Conservation (phyloP, 1,140 invertebrate species). For the Megalopta genalis region DNA sequence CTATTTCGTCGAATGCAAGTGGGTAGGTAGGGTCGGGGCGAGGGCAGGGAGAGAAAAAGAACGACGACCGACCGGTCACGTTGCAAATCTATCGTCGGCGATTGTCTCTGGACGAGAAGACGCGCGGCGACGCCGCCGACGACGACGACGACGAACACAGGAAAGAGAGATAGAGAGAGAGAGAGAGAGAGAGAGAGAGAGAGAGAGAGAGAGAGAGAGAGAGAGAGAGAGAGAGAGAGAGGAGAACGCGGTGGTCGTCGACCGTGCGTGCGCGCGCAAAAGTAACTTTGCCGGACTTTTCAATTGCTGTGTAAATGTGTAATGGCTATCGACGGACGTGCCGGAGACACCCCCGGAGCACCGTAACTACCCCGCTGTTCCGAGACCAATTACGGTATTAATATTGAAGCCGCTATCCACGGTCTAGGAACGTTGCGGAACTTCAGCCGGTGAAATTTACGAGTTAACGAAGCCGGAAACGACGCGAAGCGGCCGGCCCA, state of each 20-base stretch:
- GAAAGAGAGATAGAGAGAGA: no score
- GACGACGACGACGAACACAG: no score
- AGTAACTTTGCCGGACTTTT: constrained; percentile 29
- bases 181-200: background rate
- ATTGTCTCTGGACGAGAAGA: background rate
- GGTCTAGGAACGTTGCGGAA: constrained; percentile 36
- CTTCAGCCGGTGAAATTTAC: constrained; percentile 30
- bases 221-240: background rate
- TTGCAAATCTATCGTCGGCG: constrained; percentile 18
- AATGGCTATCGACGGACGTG: constrained; percentile 30
- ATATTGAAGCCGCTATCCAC: constrained; percentile 21
- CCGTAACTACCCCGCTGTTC: constrained; percentile 28
- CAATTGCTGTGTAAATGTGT: constrained; percentile 45
- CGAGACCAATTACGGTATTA: constrained; percentile 42
- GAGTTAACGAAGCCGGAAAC: constrained; percentile 49
- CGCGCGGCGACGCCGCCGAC: no score
- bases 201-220: no score
- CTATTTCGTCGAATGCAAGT: background rate
- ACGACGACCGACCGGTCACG: constrained; percentile 3
- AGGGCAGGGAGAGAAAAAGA: background rate
- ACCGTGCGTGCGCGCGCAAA: background rate
- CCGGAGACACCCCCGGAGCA: background rate
- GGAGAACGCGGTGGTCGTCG: background rate
- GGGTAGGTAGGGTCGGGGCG: no score
- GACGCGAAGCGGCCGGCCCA: background rate